Evolutionary conservation across 2,797 vertebrate genomes (phyloP).

Genomic region (Yasuhikotakia modesta): DNA sequence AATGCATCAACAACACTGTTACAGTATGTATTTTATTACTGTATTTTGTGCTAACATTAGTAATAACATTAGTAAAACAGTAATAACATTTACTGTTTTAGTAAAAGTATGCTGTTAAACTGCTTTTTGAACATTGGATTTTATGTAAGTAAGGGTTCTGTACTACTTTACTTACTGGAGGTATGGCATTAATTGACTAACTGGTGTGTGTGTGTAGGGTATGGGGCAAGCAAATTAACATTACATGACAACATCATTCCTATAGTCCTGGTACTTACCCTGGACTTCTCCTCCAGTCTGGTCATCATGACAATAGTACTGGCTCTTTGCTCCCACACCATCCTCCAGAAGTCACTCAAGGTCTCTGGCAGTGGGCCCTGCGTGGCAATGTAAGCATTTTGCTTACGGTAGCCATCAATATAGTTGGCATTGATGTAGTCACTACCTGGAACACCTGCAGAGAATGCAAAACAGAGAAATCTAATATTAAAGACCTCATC

Average conservation of each 20-base stretch:
- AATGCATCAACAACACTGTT: no score
- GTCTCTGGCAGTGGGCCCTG: conserved; percentile 94
- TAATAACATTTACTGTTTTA: no score
- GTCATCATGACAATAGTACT: conserved; percentile 97
- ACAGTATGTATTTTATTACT: no score
- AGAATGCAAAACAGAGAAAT: neutral
- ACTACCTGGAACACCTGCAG: conserved; percentile 87
- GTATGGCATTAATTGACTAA: no score
- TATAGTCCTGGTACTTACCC: conserved; percentile 73
- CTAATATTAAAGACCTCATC: conserved; percentile 3
- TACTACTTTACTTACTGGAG: neutral
- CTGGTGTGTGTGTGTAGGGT: no score
- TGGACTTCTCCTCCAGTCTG: conserved; percentile 91
- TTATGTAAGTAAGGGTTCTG: neutral
- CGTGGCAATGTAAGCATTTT: conserved; percentile 94
- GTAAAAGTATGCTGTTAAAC: no score
- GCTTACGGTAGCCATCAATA: conserved; percentile 94
- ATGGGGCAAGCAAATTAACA: no score
- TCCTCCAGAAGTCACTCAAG: conserved; percentile 95
- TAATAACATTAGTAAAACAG: no score
- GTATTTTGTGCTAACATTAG: no score
- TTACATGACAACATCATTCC: neutral
- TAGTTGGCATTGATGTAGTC: conserved; percentile 97
- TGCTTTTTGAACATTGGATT: neutral
- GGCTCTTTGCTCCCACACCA: conserved; percentile 96